Conservation (phyloP, 2,888 invertebrate genomes). For the Dermolepida albohirtum region DNA sequence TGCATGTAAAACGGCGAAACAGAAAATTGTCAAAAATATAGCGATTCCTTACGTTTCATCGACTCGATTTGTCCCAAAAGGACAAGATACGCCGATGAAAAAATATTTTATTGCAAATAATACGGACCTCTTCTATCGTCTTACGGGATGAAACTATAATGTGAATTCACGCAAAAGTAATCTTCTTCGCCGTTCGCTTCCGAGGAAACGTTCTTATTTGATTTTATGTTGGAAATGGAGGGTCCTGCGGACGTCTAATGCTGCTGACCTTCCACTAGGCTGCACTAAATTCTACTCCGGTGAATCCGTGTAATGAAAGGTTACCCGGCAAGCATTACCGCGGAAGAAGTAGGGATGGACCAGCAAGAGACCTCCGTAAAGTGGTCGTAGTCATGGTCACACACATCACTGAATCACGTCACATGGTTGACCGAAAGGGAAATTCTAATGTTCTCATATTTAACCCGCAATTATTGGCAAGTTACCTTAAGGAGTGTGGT, state of each 20-base stretch:
- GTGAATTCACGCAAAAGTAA: slow-evolving; percentile 32
- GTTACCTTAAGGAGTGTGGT: slow-evolving; percentile 1
- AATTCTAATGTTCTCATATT: slow-evolving; percentile 30
- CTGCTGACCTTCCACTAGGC: slow-evolving; percentile 32
- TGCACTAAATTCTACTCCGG: slow-evolving; percentile 30
- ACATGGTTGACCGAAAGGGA: slow-evolving; percentile 34
- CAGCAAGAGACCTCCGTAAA: slow-evolving; percentile 1
- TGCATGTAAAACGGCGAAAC: no score
- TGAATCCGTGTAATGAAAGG: slow-evolving; percentile 37
- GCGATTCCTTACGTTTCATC: no score
- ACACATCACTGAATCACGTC: slow-evolving; percentile 34
- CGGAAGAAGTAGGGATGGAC: slow-evolving; percentile 20
- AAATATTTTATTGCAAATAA: no score
- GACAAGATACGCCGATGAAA: no score
- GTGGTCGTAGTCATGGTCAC: slow-evolving; percentile 22
- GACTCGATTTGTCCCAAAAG: no score
- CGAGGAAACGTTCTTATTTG: slow-evolving; percentile 33
- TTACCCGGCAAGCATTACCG: slow-evolving; percentile 24
- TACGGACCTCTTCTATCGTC: no score
- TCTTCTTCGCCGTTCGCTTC: slow-evolving; percentile 21
- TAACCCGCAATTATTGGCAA: slow-evolving; percentile 35
- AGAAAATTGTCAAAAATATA: no score
- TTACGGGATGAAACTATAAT: background rate
- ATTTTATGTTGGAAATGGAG: slow-evolving; percentile 28
- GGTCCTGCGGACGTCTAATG: slow-evolving; percentile 9